These are phyloP conservation scores for Euproctis similis DNA, from an alignment of 2,888 invertebrate species.

Conservation along the genomic window DNA sequence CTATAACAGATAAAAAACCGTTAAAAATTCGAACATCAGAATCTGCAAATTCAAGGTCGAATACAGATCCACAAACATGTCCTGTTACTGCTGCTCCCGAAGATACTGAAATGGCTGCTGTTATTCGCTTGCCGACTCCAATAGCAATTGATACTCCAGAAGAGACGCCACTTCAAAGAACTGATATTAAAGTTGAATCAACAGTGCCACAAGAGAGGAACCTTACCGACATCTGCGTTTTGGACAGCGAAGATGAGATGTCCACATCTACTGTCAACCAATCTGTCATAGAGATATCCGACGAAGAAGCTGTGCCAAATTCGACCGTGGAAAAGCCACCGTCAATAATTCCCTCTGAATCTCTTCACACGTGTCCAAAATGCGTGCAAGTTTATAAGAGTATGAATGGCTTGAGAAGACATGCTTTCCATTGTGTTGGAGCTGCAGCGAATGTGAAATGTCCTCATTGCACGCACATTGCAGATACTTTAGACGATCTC, in stretches of 20 bases:
- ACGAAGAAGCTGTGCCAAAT: slow-evolving; percentile 21
- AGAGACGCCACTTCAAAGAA: neutral
- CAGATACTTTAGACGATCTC: slow-evolving; percentile 17
- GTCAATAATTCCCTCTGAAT: too few relatives aligned
- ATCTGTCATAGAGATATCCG: slow-evolving; percentile 33
- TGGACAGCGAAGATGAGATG: slow-evolving; percentile 62
- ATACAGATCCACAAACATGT: too few relatives aligned
- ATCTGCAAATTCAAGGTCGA: neutral
- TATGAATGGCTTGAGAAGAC: slow-evolving; percentile 29
- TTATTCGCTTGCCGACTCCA: neutral
- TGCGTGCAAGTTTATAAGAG: slow-evolving; percentile 28
- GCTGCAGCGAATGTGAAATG: slow-evolving; percentile 5
- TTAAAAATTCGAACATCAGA: too few relatives aligned
- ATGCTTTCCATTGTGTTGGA: slow-evolving; percentile 1
- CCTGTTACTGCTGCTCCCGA: too few relatives aligned
- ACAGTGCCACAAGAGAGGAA: neutral
- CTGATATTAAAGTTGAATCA: slow-evolving; percentile 36
- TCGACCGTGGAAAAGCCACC: neutral
- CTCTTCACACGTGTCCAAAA: slow-evolving; percentile 37
- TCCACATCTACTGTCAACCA: slow-evolving; percentile 4
- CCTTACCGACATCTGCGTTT: slow-evolving; percentile 29
- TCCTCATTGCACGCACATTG: slow-evolving; percentile 14
- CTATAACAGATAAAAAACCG: neutral
- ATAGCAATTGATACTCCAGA: neutral
- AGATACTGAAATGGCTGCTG: too few relatives aligned